Conservation (phyloP, 37 sponge, comb jelly and placozoan genomes). For the Beroe forskalii region DNA sequence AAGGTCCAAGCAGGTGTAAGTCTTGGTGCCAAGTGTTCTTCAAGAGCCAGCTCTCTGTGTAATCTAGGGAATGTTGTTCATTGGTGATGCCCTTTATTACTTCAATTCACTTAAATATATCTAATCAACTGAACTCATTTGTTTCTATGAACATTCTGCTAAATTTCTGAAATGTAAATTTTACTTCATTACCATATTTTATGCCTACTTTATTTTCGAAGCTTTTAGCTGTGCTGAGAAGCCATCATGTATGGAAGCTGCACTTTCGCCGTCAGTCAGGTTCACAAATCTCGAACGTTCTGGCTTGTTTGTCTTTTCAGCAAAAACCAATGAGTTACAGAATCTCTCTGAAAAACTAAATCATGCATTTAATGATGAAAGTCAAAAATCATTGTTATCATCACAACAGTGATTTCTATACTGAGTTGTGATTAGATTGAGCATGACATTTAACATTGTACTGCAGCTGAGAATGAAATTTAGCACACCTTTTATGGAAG, state of each 20-base stretch:
- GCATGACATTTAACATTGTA: no score
- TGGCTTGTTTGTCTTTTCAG: constrained; percentile 36
- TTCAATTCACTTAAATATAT: no score
- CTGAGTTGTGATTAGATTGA: no score
- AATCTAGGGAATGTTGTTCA: no score
- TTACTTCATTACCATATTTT: no score
- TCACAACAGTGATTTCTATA: not conserved
- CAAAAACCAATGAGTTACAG: constrained; percentile 44
- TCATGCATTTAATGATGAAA: not conserved
- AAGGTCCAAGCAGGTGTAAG: constrained; percentile 59
- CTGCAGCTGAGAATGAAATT: no score
- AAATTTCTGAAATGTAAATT: not conserved
- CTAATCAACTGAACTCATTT: not conserved
- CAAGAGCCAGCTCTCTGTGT: constrained; percentile 42
- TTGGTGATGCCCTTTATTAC: no score
- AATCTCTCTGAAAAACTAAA: constrained; percentile 46
- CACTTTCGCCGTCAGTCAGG: not conserved
- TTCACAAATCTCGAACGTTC: constrained; percentile 8
- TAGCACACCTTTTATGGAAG: constrained; percentile 51
- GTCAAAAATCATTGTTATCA: not conserved
- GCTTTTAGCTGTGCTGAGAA: constrained; percentile 59
- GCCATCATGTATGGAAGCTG: not conserved
- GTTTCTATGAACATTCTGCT: no score
- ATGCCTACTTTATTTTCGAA: constrained; percentile 53
- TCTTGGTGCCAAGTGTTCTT: constrained; percentile 28